A percentile compares a stretch with the other conserved stretches of the same genome.
phyloP scores from a whole-genome alignment of 2,888 invertebrate species.

The Creontiades dilutus region DNA sequence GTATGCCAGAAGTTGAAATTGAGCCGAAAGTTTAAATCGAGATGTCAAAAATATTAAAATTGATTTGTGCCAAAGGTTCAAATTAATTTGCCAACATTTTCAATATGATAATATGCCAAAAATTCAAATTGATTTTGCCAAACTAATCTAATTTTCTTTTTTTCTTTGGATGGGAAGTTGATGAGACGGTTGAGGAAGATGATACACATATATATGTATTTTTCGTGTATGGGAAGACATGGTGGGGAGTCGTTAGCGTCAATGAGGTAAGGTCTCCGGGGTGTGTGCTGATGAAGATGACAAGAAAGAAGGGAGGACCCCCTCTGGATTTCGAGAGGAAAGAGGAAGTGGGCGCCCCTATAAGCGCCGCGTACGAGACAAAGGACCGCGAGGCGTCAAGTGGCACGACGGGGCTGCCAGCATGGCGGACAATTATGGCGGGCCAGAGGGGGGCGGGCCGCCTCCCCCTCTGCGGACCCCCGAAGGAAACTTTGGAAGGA shows the following conservation, averaged over 20 bases:
- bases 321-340: background rate
- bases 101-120: too few species aligned
- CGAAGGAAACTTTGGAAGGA: background rate
- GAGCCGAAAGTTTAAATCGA: too few species aligned
- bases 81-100: too few species aligned
- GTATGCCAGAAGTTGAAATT: too few species aligned
- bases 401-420: constrained; percentile 43
- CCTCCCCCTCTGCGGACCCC: constrained; percentile 18
- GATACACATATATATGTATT: background rate
- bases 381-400: background rate
- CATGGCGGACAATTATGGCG: constrained; percentile 66
- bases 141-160: too few species aligned
- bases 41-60: too few species aligned
- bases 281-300: constrained; percentile 21
- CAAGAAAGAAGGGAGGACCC: background rate
- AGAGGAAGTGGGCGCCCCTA: constrained; percentile 58
- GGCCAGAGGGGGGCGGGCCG: background rate
- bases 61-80: too few species aligned
- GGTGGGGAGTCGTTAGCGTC: background rate
- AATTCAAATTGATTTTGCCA: too few species aligned
- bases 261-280: background rate
- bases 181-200: too few species aligned
- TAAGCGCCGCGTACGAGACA: background rate
- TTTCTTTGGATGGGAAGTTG: too few species aligned
- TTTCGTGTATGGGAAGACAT: background rate